Evolutionary conservation across 1,140 invertebrate genomes (phyloP), one percentile per base, ranked within the genome.

Genomic region (Drosophila pruinosa): DNA sequence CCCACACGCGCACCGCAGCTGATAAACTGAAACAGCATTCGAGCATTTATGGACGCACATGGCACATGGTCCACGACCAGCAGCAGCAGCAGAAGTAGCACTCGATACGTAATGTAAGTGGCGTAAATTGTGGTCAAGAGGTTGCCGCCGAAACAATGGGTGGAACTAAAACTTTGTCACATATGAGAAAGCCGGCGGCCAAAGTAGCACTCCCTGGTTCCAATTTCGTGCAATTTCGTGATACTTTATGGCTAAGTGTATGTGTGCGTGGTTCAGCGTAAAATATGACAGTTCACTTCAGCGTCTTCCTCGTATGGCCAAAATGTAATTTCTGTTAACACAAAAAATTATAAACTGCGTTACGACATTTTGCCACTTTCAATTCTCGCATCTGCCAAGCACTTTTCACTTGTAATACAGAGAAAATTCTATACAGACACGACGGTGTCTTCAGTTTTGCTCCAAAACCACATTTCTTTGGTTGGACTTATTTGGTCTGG

Each of bases 101-200:
- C 68, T 59, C 47, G 54, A 75, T 71, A 70, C 52, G 82, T 86
- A 75, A 78, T 88, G 73, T 81, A 88, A 86, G 81, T 86, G 81
- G 77, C 74, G 74, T 77, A 81, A 86, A 86, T 86, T 86, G 72
- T 86, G 81, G 81, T 86, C 82, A 85, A 85, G 81, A 85, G 77
- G 73, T 65, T 73, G 43, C 17, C 34, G 50, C 62, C 59, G 31
- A 43, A 53, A 61, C 14, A 39, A 21, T 45, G 22, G 54, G 6
- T 4, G 41, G 3, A 57, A n/a, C 57, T 31, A 17, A 48, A 59
- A 68, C 61, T 78, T 72, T 73, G 63, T 63, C 70, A 48, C 70
- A 73, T 63, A 58, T 64, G 75, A 31, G 67, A 67, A 50, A 22
- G n/a, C n/a, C n/a, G n/a, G n/a, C 28, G 28, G 28, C 34, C 47